Evolutionary conservation across 2,888 invertebrate species (phyloP).

Genomic region (Eueremaeus valkanovi): DNA sequence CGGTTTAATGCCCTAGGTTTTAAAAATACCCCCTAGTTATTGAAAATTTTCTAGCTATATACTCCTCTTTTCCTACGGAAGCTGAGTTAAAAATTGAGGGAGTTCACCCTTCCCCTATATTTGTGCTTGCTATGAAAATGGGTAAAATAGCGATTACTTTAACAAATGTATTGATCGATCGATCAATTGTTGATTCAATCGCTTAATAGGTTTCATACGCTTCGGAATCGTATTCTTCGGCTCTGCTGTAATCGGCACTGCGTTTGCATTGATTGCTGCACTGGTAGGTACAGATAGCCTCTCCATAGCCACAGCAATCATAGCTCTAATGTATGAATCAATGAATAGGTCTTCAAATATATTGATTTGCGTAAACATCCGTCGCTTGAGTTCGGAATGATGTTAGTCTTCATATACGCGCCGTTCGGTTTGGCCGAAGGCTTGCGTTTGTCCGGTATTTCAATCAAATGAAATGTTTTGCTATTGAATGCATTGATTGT

Average conservation of each 20-base stretch:
- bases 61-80: too few relatives aligned
- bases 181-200: not conserved
- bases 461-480: too few relatives aligned
- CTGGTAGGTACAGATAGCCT: constrained; percentile 32
- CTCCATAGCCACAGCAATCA: not conserved
- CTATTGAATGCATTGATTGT: too few relatives aligned
- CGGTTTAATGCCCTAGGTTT: too few relatives aligned
- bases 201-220: constrained; percentile 58
- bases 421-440: constrained; percentile 98
- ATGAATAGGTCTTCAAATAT: constrained; percentile 66
- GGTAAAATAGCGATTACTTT: too few relatives aligned
- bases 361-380: constrained; percentile 95
- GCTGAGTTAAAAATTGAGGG: too few relatives aligned
- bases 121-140: too few relatives aligned
- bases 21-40: too few relatives aligned
- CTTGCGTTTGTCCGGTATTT: constrained; percentile 83
- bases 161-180: too few relatives aligned
- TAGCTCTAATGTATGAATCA: constrained; percentile 33
- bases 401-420: constrained; percentile 96
- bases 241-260: constrained; percentile 91
- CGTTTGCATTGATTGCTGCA: constrained; percentile 89
- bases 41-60: too few relatives aligned
- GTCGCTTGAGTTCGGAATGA: constrained; percentile 95
- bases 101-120: too few relatives aligned
- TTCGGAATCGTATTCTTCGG: constrained; percentile 98